Base-by-base conservation (phyloP, 1,140 invertebrate species). In the Zaprionus davidi region DNA sequence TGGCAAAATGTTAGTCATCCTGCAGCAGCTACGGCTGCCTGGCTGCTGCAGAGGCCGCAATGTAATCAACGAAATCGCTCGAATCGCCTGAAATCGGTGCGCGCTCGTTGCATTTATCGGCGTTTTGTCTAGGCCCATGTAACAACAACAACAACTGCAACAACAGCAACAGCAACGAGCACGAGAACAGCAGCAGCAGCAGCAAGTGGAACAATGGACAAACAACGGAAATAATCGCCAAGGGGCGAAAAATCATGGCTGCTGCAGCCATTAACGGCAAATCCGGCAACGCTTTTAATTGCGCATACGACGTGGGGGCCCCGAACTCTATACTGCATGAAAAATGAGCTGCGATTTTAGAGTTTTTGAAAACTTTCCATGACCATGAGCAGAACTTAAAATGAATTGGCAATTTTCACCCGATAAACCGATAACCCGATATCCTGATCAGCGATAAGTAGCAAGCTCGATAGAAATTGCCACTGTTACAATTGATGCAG, bases 1-100 rank as follows among this genome's bases (percentile, higher is more conserved):
- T 60, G 68, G 55, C 59, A 55, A 38, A 67, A 46, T 58, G 64
- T 49, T 36, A 46, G 55, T 34, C 66, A 58, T 49, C 66, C 66
- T 70, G 49, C 36, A 28, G 26, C 22, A 11, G 44, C 65, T 24
- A 15, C 51, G 22, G 41, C 26, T 49, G 28, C 46, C 31, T 12
- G 5, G 53, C 65, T 78, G 49, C 83, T 58, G 71, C 51, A n/a
- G 55, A 28, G 55, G 69, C 71, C 66, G 68, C 81, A 86, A 87
- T 88, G 84, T 90, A 87, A 87, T 90, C 85, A 87, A 87, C 84
- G 76, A 87, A 87, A 87, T 87, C 84, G 85, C 71, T 78, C 70
- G 64, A 87, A 87, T 87, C 83, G 84, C 53, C 76, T 69, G 62
- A 78, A 86, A 87, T 86, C 82, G 77, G 65, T 65, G 78, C 36